A percentile compares a stretch with the other conserved stretches of the same genome.
Evolutionary conservation across 1,140 invertebrate species (phyloP).

Genomic region (Leptinotarsa texana): DNA sequence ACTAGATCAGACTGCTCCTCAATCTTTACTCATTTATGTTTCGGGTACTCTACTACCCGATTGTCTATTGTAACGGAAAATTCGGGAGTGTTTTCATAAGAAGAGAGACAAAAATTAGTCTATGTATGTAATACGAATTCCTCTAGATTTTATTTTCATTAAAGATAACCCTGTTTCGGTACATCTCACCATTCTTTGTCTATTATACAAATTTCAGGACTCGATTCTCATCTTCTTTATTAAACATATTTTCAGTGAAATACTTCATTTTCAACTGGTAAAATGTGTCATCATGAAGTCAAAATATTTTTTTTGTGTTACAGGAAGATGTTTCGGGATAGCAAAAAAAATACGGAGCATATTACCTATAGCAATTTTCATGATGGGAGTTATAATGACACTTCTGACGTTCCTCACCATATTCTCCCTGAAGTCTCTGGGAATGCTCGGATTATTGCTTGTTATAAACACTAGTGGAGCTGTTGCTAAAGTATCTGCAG

Average conservation of each 20-base stretch:
- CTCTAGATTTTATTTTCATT: background rate
- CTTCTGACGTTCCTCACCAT: slow-evolving; percentile 45
- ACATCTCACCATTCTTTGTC: too few relatives aligned
- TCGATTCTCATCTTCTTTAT: background rate
- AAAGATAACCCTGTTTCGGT: too few relatives aligned
- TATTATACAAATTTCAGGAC: too few relatives aligned
- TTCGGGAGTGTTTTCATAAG: too few relatives aligned
- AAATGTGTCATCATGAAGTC: too few relatives aligned
- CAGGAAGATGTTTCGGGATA: slow-evolving; percentile 48
- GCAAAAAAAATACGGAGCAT: slow-evolving; percentile 41
- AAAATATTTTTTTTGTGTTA: slow-evolving; percentile 32
- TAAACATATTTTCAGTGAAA: background rate
- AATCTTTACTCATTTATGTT: too few relatives aligned
- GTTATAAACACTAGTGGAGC: slow-evolving; percentile 43
- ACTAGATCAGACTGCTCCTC: too few relatives aligned
- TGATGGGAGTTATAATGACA: slow-evolving; percentile 48
- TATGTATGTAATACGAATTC: background rate
- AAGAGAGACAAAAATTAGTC: too few relatives aligned
- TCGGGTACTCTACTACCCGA: too few relatives aligned
- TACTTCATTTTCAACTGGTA: too few relatives aligned
- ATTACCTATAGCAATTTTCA: slow-evolving; percentile 46
- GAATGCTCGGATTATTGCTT: slow-evolving; percentile 38
- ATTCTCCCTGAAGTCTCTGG: slow-evolving; percentile 51
- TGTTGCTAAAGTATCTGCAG: slow-evolving; percentile 37
- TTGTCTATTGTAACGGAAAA: too few relatives aligned